Evolutionary conservation across 1,140 invertebrate genomes (phyloP).

Genomic region (Zaprionus ornatus): DNA sequence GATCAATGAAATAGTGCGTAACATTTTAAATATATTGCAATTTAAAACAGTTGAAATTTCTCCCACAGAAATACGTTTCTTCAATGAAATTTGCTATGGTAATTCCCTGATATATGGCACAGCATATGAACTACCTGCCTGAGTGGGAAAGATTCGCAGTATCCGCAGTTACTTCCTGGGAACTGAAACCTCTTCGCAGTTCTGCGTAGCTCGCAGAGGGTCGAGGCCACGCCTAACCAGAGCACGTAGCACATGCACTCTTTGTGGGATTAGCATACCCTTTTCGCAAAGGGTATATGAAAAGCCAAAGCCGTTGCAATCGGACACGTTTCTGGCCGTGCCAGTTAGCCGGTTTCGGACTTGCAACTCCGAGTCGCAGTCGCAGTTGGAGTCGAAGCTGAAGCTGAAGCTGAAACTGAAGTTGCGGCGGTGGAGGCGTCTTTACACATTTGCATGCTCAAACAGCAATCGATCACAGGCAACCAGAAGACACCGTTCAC

Average conservation of each 20-base stretch:
- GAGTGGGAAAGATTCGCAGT: not conserved
- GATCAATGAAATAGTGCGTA: not conserved
- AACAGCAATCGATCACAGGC: slow-evolving; percentile 78
- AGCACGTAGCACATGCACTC: not conserved
- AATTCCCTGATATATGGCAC: not conserved
- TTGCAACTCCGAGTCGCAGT: slow-evolving; percentile 28
- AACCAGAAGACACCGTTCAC: slow-evolving; percentile 47
- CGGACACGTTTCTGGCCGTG: slow-evolving; percentile 53
- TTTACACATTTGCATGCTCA: slow-evolving; percentile 82
- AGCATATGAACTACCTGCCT: not conserved
- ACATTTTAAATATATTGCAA: not conserved
- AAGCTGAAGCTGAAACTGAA: not conserved
- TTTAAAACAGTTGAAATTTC: not conserved
- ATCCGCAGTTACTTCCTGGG: not conserved
- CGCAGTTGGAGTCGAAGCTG: slow-evolving; percentile 18
- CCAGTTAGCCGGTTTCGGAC: slow-evolving; percentile 50
- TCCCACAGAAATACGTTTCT: not conserved
- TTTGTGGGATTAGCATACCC: not conserved
- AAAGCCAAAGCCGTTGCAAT: slow-evolving; percentile 47
- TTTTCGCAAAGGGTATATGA: not conserved
- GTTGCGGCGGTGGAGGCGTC: slow-evolving; percentile 76
- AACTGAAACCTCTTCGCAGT: not conserved
- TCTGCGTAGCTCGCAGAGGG: not conserved
- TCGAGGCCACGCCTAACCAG: not conserved
- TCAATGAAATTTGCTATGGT: not conserved